These are phyloP conservation scores for Monopterus albus DNA, from an alignment of 2,113 vertebrate genomes.

Conservation along the genomic window DNA sequence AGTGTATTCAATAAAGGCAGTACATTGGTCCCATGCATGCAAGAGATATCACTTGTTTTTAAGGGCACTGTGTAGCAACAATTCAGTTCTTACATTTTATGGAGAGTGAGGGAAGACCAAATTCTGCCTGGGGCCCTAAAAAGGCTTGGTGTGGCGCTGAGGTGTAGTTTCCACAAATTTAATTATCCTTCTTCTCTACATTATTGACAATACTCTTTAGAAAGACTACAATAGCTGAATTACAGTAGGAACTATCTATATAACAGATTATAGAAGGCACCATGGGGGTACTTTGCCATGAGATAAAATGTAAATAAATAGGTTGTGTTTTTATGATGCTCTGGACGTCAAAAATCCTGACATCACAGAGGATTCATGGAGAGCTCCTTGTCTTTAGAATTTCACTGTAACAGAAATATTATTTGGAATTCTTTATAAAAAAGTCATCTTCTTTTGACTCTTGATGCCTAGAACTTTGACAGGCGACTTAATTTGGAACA, in stretches of 20 bases:
- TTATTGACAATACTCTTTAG: constrained; percentile 11
- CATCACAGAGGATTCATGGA: constrained; percentile 25
- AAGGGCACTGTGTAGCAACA: not conserved
- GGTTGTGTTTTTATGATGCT: constrained; percentile 4
- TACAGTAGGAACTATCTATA: not conserved
- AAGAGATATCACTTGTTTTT: not conserved
- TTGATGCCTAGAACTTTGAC: constrained; percentile 25
- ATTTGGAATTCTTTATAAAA: constrained; percentile 14
- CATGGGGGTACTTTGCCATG: not conserved
- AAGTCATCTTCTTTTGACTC: constrained; percentile 11
- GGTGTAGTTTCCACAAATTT: constrained; percentile 1
- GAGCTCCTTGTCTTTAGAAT: not conserved
- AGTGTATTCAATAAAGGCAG: too few species aligned
- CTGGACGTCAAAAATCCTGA: constrained; percentile 20
- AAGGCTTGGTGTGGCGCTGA: not conserved
- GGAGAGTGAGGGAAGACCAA: not conserved
- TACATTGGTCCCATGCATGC: too few species aligned
- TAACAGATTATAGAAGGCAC: not conserved
- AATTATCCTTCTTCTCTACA: constrained; percentile 3
- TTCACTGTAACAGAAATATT: constrained; percentile 13
- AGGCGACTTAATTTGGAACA: constrained; percentile 38
- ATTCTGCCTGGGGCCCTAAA: not conserved
- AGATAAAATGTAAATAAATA: constrained; percentile 17
- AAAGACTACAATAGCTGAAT: constrained; percentile 7
- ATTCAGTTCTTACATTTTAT: not conserved